Base-by-base conservation (phyloP, 2,113 vertebrate genomes). In the Heliornis fulica region DNA sequence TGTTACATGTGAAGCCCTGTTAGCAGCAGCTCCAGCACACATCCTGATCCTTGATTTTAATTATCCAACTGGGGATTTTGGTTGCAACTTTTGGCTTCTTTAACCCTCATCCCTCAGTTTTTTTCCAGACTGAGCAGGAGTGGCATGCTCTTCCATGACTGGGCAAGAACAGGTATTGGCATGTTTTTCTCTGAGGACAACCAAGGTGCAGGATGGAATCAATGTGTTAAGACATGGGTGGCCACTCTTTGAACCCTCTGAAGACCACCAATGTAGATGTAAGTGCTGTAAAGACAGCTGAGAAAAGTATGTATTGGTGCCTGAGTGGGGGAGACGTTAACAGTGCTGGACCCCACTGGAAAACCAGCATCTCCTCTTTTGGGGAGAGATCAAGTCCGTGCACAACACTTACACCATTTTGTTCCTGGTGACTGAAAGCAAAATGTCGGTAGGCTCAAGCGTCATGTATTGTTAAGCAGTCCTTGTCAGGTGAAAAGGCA, bases 101-200 rank as follows among this genome's bases (percentile, higher is more conserved):
- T 61, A 59, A 86, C n/a, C 15, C 10, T 53, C 13, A 40, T 16
- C 20, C 6, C 19, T 54, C 41, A 20, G 31, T 14, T 28, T 78
- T 20, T 56, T 13, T 86, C 10, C 40, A 77, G 11, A 4, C 32
- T 57, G 29, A 77, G 15, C 17, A 83, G 31, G 29, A 60, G 53
- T 59, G 16, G 29, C 5, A n/a, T 26, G 13, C 3, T 54, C 5
- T 29, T 38, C 7, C 8, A 51, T n/a, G 40, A 34, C 0, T 2
- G 59, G 20, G 10, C 25, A 91, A 53, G 53, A 83, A 34, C 7
- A 50, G 7, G 13, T 79, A 7, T 18, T 59, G 3, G 14, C 15
- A 50, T 23, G 15, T 56, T 71, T 83, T 28, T 9, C 51, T 76
- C 63, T 83, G 13, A 36, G 46, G 36, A 4, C 9, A 77, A 23